Conservation (phyloP, 2,113 vertebrate genomes). For the Bos indicus region DNA sequence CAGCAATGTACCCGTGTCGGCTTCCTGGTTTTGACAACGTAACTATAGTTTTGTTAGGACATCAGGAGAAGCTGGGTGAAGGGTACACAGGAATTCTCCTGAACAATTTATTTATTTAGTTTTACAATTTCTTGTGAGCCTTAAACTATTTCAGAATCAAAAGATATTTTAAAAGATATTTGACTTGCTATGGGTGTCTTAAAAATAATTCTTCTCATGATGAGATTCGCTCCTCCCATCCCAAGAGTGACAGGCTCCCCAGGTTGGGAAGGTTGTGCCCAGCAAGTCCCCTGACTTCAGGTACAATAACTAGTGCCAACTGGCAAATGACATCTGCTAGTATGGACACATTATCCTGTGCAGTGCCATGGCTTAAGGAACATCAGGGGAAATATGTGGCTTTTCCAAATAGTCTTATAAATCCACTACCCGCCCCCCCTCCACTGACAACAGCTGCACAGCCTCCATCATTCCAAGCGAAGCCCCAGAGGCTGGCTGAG, state of each 20-base stretch:
- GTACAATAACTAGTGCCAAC: background rate
- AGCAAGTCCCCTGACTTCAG: background rate
- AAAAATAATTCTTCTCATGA: background rate
- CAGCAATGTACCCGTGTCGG: background rate
- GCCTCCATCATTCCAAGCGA: background rate
- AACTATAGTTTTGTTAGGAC: background rate
- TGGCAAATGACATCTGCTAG: background rate
- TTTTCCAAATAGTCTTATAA: background rate
- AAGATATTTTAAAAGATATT: background rate
- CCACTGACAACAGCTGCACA: background rate
- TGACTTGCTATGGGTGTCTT: background rate
- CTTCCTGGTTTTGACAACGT: background rate
- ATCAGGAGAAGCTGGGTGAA: background rate
- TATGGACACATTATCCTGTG: background rate
- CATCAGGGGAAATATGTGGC: background rate
- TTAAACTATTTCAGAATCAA: constrained; percentile 5
- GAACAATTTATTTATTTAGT: background rate
- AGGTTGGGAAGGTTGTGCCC: background rate
- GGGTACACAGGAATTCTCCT: background rate
- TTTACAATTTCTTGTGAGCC: background rate
- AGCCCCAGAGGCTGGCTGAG: background rate
- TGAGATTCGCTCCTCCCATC: background rate
- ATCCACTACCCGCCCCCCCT: background rate
- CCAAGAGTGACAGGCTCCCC: background rate
- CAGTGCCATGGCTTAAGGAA: background rate